Percentiles rank a stretch among this genome's conserved stretches.
phyloP scores from a whole-genome alignment of 2,113 vertebrate genomes.

The Haplochromis vanheusdeni region DNA sequence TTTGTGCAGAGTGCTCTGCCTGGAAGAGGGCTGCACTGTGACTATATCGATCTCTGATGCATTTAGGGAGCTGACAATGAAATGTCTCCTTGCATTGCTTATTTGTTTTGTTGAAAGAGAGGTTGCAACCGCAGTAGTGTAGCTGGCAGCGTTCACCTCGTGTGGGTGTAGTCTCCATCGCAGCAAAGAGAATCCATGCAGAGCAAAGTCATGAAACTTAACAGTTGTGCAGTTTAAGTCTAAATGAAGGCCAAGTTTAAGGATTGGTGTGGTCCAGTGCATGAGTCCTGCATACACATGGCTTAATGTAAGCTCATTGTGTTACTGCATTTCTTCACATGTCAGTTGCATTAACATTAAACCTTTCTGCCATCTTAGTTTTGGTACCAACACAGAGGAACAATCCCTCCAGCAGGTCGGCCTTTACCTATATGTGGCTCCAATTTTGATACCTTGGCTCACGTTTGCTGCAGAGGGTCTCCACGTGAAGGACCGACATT shows the following conservation, averaged over 20 bases:
- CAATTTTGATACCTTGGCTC: neutral
- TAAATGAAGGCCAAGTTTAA: neutral
- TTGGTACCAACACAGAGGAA: neutral
- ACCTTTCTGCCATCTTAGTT: neutral
- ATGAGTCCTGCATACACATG: neutral
- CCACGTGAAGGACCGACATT: neutral
- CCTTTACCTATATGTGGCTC: neutral
- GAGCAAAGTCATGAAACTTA: neutral
- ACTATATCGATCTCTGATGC: slow-evolving; percentile 21
- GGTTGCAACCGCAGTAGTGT: neutral
- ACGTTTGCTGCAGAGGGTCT: neutral
- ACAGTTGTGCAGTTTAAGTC: neutral
- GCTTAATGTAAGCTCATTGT: neutral
- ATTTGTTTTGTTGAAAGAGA: neutral
- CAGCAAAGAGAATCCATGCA: neutral
- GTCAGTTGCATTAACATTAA: neutral
- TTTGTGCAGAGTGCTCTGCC: slow-evolving; percentile 40
- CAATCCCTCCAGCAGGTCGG: neutral
- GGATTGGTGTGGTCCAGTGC: neutral
- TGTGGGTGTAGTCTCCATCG: neutral
- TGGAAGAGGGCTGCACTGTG: slow-evolving; percentile 16
- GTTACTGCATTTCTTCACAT: neutral
- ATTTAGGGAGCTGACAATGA: slow-evolving; percentile 21
- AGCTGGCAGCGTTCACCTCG: neutral
- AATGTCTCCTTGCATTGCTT: neutral